Conservation (phyloP, 2,888 invertebrate genomes). For the Drosophila birchii region DNA sequence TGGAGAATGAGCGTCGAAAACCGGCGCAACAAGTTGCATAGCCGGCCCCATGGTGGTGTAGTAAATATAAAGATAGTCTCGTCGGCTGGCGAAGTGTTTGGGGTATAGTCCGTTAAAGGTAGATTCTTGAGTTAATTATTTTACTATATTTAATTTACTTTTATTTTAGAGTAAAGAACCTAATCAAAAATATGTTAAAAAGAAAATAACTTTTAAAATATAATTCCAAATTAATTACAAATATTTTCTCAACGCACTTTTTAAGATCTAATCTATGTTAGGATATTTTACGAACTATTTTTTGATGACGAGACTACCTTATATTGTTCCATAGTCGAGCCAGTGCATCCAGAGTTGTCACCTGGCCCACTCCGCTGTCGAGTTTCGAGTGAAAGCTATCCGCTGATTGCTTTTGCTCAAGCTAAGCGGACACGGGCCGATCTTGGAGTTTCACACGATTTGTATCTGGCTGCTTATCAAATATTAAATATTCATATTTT, state of each 20-base stretch:
- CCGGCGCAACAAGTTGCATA: slow-evolving; percentile 68
- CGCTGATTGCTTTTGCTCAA: slow-evolving; percentile 22
- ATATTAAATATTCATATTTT: neutral
- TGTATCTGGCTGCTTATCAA: neutral
- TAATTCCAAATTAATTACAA: neutral
- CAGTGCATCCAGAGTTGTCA: slow-evolving; percentile 44
- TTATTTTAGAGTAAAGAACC: too few species aligned
- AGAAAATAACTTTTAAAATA: neutral
- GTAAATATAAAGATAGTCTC: neutral
- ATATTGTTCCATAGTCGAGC: neutral
- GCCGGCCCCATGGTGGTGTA: neutral
- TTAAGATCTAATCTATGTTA: neutral
- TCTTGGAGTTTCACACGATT: neutral
- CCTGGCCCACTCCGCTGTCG: neutral
- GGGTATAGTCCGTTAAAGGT: neutral
- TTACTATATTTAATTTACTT: too few species aligned
- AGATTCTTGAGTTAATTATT: too few species aligned
- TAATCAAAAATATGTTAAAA: too few species aligned
- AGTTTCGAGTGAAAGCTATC: slow-evolving; percentile 5
- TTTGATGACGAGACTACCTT: neutral
- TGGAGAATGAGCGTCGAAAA: slow-evolving; percentile 55
- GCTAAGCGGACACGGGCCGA: slow-evolving; percentile 4
- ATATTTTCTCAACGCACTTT: too few species aligned
- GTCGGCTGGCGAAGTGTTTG: neutral
- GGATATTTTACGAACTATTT: neutral